Evolutionary conservation across 2,797 vertebrate species (phyloP).

Genomic region (Salmo trutta): DNA sequence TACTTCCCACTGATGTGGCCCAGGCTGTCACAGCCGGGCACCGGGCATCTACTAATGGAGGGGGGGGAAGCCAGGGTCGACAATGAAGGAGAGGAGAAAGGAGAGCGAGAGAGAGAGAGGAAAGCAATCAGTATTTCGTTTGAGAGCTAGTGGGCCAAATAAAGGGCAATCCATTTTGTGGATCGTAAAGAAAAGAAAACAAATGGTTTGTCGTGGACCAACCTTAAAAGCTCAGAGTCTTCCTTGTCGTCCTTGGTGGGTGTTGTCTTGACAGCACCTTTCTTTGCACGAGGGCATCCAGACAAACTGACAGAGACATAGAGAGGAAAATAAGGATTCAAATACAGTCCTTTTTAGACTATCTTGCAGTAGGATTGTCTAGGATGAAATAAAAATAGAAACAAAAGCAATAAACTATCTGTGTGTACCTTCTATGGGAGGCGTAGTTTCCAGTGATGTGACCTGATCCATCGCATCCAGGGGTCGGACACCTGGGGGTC

Average conservation of each 20-base stretch:
- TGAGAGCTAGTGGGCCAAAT: background rate
- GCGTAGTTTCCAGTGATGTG: constrained; percentile 99
- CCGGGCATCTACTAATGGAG: constrained; percentile 84
- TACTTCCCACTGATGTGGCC: constrained; percentile 99
- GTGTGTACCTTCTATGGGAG: constrained; percentile 89
- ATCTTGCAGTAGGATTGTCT: background rate
- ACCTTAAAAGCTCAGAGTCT: constrained; percentile 95
- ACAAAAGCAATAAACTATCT: background rate
- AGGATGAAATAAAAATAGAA: background rate
- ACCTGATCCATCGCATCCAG: constrained; percentile 96
- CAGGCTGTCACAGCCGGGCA: constrained; percentile 95
- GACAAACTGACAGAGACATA: constrained; percentile 82
- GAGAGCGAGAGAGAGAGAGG: background rate
- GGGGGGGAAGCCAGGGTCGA: background rate
- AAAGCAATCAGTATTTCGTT: background rate
- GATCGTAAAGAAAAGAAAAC: no score
- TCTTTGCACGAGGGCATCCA: constrained; percentile 98
- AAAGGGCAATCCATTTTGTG: background rate
- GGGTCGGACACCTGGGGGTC: constrained; percentile 92
- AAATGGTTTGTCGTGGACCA: constrained; percentile 17
- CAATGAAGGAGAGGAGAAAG: background rate
- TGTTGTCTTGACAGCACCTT: constrained; percentile 89
- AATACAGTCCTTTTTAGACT: background rate
- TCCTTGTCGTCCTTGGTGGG: constrained; percentile 98
- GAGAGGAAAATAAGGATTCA: background rate